A percentile compares a stretch with the other conserved stretches of the same genome.
phyloP scores from a whole-genome alignment of 2,888 invertebrate genomes.

The Augochlorella aurata region DNA sequence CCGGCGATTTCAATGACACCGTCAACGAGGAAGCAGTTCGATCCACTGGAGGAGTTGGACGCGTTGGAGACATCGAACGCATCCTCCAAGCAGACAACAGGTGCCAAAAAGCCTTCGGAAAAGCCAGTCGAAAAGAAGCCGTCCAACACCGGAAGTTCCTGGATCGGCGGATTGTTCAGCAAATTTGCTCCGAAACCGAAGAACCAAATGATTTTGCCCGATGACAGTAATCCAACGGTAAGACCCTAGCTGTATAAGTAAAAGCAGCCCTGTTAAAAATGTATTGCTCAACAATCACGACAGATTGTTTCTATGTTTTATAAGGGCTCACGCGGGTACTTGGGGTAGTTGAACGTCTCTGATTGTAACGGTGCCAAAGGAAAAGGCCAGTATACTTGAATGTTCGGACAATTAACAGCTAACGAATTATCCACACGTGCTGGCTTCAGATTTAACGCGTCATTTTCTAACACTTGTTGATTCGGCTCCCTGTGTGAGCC shows the following conservation, averaged over 20 bases:
- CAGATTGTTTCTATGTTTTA: constrained; percentile 71
- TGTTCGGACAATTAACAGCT: constrained; percentile 49
- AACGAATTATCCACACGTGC: constrained; percentile 51
- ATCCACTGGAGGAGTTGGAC: constrained; percentile 80
- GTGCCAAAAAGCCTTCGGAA: constrained; percentile 67
- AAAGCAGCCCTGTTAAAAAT: background rate
- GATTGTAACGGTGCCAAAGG: constrained; percentile 65
- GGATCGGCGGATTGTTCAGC: constrained; percentile 94
- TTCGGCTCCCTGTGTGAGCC: constrained; percentile 35
- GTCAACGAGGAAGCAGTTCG: constrained; percentile 78
- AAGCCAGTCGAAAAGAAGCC: constrained; percentile 79
- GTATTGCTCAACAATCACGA: constrained; percentile 39
- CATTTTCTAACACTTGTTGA: constrained; percentile 44
- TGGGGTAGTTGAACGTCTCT: constrained; percentile 74
- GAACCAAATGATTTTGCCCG: constrained; percentile 97
- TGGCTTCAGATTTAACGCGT: constrained; percentile 39
- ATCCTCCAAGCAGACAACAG: constrained; percentile 55
- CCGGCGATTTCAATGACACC: constrained; percentile 78
- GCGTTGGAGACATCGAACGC: constrained; percentile 73
- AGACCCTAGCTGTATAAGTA: constrained; percentile 76
- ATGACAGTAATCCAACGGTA: constrained; percentile 95
- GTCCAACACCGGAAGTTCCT: constrained; percentile 80
- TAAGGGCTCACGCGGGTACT: constrained; percentile 78
- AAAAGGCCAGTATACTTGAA: constrained; percentile 75
- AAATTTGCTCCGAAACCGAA: constrained; percentile 92